phyloP scores from a whole-genome alignment of 1,140 invertebrate species.

The Parasteatoda tepidariorum region DNA sequence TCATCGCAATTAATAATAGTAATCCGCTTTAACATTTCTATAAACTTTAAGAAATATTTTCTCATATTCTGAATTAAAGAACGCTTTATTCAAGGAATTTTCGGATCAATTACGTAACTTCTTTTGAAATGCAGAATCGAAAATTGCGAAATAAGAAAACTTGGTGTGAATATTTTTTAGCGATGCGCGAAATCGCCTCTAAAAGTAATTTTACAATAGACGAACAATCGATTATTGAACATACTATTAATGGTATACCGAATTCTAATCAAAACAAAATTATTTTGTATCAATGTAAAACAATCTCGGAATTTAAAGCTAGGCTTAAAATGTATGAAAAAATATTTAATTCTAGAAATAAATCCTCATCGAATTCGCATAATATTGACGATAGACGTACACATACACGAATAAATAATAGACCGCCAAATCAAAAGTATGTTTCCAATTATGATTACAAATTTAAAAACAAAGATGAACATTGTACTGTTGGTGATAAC shows the following conservation, averaged over 20 bases:
- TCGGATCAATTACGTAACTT: not conserved
- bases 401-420: not conserved
- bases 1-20: too few species aligned
- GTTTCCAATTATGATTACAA: not conserved
- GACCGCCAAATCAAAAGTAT: not conserved
- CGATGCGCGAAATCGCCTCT: too few species aligned
- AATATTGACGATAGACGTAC: not conserved
- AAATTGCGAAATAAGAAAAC: not conserved
- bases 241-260: not conserved
- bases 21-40: not conserved
- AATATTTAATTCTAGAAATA: not conserved
- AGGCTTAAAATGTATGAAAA: not conserved
- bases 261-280: too few species aligned
- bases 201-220: too few species aligned
- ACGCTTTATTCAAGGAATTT: not conserved
- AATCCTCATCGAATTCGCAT: not conserved
- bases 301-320: not conserved
- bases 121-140: not conserved
- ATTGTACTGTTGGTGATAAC: too few species aligned
- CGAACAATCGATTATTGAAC: not conserved
- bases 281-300: not conserved
- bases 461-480: not conserved
- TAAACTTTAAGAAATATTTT: not conserved
- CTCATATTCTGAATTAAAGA: not conserved
- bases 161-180: too few species aligned